Evolutionary conservation across 2,888 invertebrate genomes (phyloP), one percentile per base, ranked within the genome.

Genomic region (Nezara viridula): DNA sequence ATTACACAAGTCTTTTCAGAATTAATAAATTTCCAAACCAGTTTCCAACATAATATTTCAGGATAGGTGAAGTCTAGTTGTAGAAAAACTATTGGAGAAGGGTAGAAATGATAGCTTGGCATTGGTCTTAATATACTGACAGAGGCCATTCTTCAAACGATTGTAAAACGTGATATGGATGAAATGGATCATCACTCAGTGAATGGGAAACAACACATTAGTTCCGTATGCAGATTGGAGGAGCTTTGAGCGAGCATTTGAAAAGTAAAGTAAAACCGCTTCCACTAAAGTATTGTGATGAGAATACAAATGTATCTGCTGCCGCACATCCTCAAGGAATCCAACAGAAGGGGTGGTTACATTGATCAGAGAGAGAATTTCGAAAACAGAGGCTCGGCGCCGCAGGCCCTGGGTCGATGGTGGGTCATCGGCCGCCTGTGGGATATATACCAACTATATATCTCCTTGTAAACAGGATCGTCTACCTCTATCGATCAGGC

Each of bases 401-500:
- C 81, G n/a, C n/a, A 24, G 44, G n/a, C 81, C 44, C 37, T 16
- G 81, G 81, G 81, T 81, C 81, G 81, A 81, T 81, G 44, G 16
- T 81, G 81, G 81, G 81, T 81, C 81, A 47, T 81, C 81, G 81
- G 37, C 81, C 81, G 10, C n/a, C 81, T 47, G 40, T 47, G 44
- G 81, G 44, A 81, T 81, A 44, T 47, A 81, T 81, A 9, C 81
- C 81, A 47, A 47, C 81, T 81, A 81, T 81, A 81, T 81, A n/a
- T 81, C 12, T 81, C 44, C 81, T 81, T 81, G 81, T 81, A 81
- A 81, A 81, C 81, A 81, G 44, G 44, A 47, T 47, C 81, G 81
- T 81, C 81, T 81, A 81, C 81, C 81, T 81, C 81, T 44, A 81
- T 81, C 44, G 81, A 81, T 81, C n/a, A n/a, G 81, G 40, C 44